phyloP scores from a whole-genome alignment of 1,140 invertebrate species.

The Drosophila nasuta region DNA sequence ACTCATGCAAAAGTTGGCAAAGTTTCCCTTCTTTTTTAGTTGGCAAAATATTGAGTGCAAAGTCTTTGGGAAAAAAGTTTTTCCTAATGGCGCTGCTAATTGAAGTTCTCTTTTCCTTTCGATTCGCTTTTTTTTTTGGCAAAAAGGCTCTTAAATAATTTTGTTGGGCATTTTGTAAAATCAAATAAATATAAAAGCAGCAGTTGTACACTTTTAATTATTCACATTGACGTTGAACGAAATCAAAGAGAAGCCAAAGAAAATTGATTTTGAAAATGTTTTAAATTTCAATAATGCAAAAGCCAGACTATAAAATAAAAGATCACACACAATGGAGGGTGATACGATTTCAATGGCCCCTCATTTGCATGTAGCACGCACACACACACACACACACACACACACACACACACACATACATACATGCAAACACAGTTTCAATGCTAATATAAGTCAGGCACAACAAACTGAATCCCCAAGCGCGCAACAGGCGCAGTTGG shows the following conservation, averaged over 20 bases:
- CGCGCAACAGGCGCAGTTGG: slow-evolving; percentile 43
- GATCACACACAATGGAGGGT: slow-evolving; percentile 46
- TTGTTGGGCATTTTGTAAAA: neutral
- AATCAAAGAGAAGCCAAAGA: slow-evolving; percentile 17
- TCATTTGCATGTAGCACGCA: slow-evolving; percentile 53
- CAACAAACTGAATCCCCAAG: slow-evolving; percentile 44
- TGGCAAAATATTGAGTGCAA: slow-evolving; percentile 17
- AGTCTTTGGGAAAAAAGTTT: slow-evolving; percentile 31
- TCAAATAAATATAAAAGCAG: slow-evolving; percentile 20
- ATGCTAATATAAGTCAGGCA: slow-evolving; percentile 20
- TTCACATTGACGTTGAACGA: slow-evolving; percentile 19
- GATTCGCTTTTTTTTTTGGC: neutral
- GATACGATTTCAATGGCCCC: slow-evolving; percentile 46
- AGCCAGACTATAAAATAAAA: slow-evolving; percentile 48
- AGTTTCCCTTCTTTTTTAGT: neutral
- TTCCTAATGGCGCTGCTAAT: neutral
- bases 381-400: slow-evolving; percentile 11
- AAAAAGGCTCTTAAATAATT: neutral
- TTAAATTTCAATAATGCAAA: slow-evolving; percentile 59
- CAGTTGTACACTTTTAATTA: slow-evolving; percentile 44
- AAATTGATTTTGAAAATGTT: slow-evolving; percentile 45
- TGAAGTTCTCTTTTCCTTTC: slow-evolving; percentile 5
- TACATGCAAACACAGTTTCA: neutral
- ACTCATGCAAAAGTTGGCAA: slow-evolving; percentile 1
- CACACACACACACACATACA: neutral